Percentiles rank a stretch among this genome's conserved stretches.
Evolutionary conservation across 1,140 invertebrate species (phyloP).

Genomic region (Drosophila sp.): DNA sequence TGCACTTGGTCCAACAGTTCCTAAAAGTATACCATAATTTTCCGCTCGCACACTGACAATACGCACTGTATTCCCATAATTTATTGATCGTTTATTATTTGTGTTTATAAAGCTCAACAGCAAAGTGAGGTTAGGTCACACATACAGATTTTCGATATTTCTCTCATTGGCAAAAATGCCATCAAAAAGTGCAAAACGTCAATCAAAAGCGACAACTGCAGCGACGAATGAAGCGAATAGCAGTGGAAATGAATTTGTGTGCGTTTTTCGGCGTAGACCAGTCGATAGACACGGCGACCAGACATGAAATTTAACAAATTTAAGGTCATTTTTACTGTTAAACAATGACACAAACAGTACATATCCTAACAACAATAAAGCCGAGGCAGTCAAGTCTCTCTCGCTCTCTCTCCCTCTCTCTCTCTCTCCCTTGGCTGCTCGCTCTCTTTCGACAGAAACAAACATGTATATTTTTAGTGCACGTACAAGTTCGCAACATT

Average conservation of each 20-base stretch:
- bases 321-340: slow-evolving; percentile 82
- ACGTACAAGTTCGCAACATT: slow-evolving; percentile 47
- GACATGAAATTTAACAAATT: slow-evolving; percentile 79
- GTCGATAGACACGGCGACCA: slow-evolving; percentile 40
- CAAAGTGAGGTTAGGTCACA: slow-evolving; percentile 37
- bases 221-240: slow-evolving; percentile 6
- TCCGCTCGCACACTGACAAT: neutral
- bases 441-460: slow-evolving; percentile 10
- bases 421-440: neutral
- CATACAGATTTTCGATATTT: slow-evolving; percentile 19
- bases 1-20: neutral
- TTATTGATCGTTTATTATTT: slow-evolving; percentile 21
- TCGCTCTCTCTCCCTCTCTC: neutral
- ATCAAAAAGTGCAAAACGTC: slow-evolving; percentile 24
- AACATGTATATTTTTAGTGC: slow-evolving; percentile 67
- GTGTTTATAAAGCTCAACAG: slow-evolving; percentile 2
- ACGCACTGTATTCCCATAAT: neutral
- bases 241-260: slow-evolving; percentile 33
- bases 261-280: slow-evolving; percentile 13
- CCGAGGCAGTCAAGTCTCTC: slow-evolving; percentile 67
- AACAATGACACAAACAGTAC: slow-evolving; percentile 75
- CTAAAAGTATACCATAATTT: slow-evolving; percentile 32
- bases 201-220: slow-evolving; percentile 6
- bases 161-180: slow-evolving; percentile 7
- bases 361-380: slow-evolving; percentile 59